phyloP scores from a whole-genome alignment of 2,888 invertebrate species.

The Catocala sponsa region DNA sequence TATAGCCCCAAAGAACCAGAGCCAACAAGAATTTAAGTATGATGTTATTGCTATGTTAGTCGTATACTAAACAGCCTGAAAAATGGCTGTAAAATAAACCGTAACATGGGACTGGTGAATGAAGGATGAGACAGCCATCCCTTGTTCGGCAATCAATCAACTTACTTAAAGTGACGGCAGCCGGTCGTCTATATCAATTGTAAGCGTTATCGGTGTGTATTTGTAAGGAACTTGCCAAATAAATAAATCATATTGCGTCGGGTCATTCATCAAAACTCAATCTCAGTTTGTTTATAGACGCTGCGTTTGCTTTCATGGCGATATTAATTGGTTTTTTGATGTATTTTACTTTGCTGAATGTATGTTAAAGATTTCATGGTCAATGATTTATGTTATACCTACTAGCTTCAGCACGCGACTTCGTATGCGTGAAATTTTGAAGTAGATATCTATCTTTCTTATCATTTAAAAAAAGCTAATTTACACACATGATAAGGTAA shows the following conservation, averaged over 20 bases:
- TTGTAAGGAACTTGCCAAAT: conserved; percentile 66
- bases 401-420: too few species aligned
- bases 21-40: too few species aligned
- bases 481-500: too few species aligned
- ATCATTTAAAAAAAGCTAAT: too few species aligned
- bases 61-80: too few species aligned
- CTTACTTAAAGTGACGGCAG: conserved; percentile 65
- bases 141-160: conserved; percentile 69
- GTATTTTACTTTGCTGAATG: conserved; percentile 3
- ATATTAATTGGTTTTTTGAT: conserved; percentile 29
- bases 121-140: conserved; percentile 43
- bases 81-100: not conserved
- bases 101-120: conserved; percentile 26
- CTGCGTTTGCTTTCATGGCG: conserved; percentile 13
- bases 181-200: conserved; percentile 75
- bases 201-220: conserved; percentile 58
- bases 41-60: too few species aligned
- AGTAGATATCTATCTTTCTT: too few species aligned
- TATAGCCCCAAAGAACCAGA: too few species aligned
- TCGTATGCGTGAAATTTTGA: too few species aligned
- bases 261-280: conserved; percentile 69
- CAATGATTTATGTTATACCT: not conserved
- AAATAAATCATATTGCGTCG: conserved; percentile 66
- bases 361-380: not conserved
- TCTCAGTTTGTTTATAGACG: conserved; percentile 52